These are phyloP conservation scores for Nerophis lumbriciformis DNA, from an alignment of 2,113 vertebrate genomes.

Conservation along the genomic window DNA sequence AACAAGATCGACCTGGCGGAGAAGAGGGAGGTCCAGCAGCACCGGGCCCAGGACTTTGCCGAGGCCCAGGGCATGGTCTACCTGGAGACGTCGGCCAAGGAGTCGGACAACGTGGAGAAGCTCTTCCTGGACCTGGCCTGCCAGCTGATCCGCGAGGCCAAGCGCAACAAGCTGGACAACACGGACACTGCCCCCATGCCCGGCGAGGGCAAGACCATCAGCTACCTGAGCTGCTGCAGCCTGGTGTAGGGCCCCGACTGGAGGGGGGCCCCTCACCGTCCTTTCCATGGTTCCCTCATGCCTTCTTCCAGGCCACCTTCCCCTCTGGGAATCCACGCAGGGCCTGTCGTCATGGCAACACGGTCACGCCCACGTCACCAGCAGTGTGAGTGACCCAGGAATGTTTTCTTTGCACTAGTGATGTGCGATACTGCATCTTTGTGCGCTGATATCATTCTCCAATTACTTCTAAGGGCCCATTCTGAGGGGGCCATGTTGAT, in stretches of 20 bases:
- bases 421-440: too few species aligned
- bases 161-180: slow-evolving; percentile 96
- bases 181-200: slow-evolving; percentile 89
- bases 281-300: too few species aligned
- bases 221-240: slow-evolving; percentile 98
- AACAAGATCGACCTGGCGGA: slow-evolving; percentile 98
- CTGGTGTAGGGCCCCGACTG: slow-evolving; percentile 76
- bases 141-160: slow-evolving; percentile 89
- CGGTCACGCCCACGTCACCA: too few species aligned
- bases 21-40: slow-evolving; percentile 90
- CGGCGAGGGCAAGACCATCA: slow-evolving; percentile 96
- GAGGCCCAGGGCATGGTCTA: slow-evolving; percentile 95
- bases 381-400: too few species aligned
- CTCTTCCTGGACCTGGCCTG: slow-evolving; percentile 97
- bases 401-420: too few species aligned
- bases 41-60: slow-evolving; percentile 93
- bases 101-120: slow-evolving; percentile 98
- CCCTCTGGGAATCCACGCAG: too few species aligned
- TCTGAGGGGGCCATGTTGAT: too few species aligned
- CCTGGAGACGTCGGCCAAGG: slow-evolving; percentile 96
- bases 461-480: too few species aligned
- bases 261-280: slow-evolving; percentile 23
- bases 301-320: too few species aligned
- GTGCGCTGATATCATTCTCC: too few species aligned
- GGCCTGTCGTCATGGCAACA: too few species aligned